Evolutionary conservation across 2,113 vertebrate genomes (phyloP).

Genomic region (Mohoua ochrocephala): DNA sequence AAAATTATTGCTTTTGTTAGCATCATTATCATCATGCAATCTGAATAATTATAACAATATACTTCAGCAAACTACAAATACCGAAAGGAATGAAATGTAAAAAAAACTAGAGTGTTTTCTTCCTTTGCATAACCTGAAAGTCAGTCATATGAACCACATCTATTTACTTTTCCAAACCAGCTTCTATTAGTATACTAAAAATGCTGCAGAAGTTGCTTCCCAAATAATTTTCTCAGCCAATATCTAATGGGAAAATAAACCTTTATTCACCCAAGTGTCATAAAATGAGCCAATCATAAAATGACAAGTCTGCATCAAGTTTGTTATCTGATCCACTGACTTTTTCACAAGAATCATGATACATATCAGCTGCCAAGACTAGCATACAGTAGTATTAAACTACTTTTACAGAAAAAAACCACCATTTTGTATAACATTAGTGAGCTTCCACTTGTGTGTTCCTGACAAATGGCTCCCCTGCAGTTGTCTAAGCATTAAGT

Average conservation of each 20-base stretch:
- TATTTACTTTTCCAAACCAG: background rate
- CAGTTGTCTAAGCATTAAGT: background rate
- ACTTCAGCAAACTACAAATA: background rate
- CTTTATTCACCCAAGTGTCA: background rate
- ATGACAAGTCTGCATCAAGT: background rate
- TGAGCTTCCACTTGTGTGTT: slow-evolving; percentile 11
- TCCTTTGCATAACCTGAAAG: background rate
- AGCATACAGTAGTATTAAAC: background rate
- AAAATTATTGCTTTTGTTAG: background rate
- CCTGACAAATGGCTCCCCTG: slow-evolving; percentile 12
- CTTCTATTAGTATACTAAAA: background rate
- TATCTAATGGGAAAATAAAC: background rate
- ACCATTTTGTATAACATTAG: background rate
- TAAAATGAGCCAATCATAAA: slow-evolving; percentile 1
- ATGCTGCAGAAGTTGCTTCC: background rate
- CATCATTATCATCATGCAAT: background rate
- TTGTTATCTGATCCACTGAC: background rate
- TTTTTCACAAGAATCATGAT: slow-evolving; percentile 22
- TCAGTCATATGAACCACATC: background rate
- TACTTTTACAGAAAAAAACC: background rate
- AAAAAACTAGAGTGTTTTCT: background rate
- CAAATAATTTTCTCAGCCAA: background rate
- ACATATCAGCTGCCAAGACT: background rate
- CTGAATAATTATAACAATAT: background rate
- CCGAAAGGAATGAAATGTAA: background rate